Base-by-base conservation (phyloP, 2,113 vertebrate genomes). In the Nesospiza acunhae region DNA sequence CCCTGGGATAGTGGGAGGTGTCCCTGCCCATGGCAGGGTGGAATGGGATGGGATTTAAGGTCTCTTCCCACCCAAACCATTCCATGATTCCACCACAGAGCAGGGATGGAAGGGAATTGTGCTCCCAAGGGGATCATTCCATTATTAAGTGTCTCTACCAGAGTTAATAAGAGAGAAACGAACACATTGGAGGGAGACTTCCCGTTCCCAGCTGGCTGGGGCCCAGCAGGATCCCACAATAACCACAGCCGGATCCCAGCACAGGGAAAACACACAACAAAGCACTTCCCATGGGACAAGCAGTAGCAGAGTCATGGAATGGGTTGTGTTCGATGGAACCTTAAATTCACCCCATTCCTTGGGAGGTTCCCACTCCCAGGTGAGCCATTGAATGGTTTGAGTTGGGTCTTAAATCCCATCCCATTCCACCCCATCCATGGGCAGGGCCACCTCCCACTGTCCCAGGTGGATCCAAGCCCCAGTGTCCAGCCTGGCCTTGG, bases 381-480 rank as follows among this genome's bases (percentile, higher is more conserved):
- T 33, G 30, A 55, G 33, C 30, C 30, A 33, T 33, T 30, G 53
- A 33, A 33, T 33, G 30, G 7, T 20, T 33, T 20, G 53, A 19
- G 19, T 21, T 55, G 53, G 30, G 20, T 55, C 52, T 13, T 55
- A 55, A 55, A 55, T 13, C 52, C 30, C 52, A 31, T 55, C 18
- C 17, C 28, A 53, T 52, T 22, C 47, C 47, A 49, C 4, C 52
- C 11, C 52, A 13, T 31, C 11, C 53, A 33, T 33, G 30, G 4
- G 11, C 30, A 33, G n/a, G n/a, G 35, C 63, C 58, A 47, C 0
- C 5, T 63, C 3, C 19, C 39, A 21, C 13, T 0, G 0, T 55
- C 30, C 30, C 58, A 72, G 35, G 2, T 1, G 0, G 1, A 0
- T 86, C 62, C 70, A n/a, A 77, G 8, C 22, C 46, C 59, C 28